phyloP scores from a whole-genome alignment of 1,140 invertebrate species.

The Theocolax elegans region DNA sequence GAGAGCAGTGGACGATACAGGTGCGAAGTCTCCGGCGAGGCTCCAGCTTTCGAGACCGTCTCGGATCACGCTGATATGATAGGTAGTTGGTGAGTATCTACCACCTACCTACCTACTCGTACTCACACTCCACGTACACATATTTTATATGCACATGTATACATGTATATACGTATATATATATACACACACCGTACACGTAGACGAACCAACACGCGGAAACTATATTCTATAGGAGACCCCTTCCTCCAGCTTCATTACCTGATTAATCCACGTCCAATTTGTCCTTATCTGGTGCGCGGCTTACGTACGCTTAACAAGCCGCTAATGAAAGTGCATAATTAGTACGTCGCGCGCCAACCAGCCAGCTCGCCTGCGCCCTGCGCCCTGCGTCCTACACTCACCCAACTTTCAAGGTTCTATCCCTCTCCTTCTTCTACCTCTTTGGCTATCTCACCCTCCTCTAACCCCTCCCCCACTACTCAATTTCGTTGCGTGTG shows the following conservation, averaged over 20 bases:
- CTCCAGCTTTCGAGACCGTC: slow-evolving; percentile 67
- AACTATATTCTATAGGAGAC: too few relatives aligned
- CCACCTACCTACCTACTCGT: background rate
- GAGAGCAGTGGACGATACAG: slow-evolving; percentile 65
- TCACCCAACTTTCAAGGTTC: background rate
- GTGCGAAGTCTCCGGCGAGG: slow-evolving; percentile 70
- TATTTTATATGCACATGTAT: background rate
- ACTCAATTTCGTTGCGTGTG: too few relatives aligned
- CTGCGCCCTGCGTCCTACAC: too few relatives aligned
- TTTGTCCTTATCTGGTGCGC: slow-evolving; percentile 29
- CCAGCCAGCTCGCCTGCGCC: background rate
- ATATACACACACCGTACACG: background rate
- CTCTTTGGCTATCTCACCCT: background rate
- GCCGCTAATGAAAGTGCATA: slow-evolving; percentile 35
- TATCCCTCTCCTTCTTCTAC: background rate
- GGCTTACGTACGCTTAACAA: slow-evolving; percentile 13
- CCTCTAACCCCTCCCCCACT: too few relatives aligned
- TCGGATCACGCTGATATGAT: slow-evolving; percentile 65
- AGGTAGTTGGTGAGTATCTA: slow-evolving; percentile 63
- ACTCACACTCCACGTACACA: background rate
- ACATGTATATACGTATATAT: background rate
- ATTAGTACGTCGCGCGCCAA: slow-evolving; percentile 15
- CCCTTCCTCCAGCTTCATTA: slow-evolving; percentile 22
- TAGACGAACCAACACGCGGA: background rate
- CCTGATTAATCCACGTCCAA: slow-evolving; percentile 37